Evolutionary conservation across 2,113 vertebrate species (phyloP).

Genomic region (Corynorhinus townsendii): DNA sequence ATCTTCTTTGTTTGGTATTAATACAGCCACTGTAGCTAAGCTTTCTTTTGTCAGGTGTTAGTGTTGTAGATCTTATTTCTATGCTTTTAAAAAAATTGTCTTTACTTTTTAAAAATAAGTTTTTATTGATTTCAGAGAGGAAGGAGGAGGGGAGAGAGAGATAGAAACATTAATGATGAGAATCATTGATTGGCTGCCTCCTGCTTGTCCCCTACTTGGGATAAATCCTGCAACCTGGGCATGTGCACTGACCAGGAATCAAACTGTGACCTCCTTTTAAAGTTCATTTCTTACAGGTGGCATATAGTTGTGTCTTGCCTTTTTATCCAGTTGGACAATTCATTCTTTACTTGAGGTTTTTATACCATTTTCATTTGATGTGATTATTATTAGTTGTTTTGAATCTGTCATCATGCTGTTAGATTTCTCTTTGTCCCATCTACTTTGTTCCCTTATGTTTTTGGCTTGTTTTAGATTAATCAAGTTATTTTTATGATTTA

Average conservation of each 20-base stretch:
- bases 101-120: background rate
- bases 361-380: background rate
- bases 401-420: background rate
- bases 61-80: background rate
- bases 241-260: no score
- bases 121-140: no score
- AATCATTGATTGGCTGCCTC: no score
- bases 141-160: no score
- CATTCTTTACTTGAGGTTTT: background rate
- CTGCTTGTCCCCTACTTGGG: no score
- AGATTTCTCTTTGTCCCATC: background rate
- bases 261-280: background rate
- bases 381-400: background rate
- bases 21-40: background rate
- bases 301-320: background rate
- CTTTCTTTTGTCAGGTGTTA: background rate
- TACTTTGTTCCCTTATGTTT: background rate
- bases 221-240: no score
- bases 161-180: no score
- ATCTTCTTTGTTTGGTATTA: background rate
- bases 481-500: background rate
- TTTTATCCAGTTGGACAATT: background rate
- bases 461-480: background rate
- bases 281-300: background rate
- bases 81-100: background rate